phyloP scores from a whole-genome alignment of 2,113 vertebrate genomes.

The Elgaria multicarinata region DNA sequence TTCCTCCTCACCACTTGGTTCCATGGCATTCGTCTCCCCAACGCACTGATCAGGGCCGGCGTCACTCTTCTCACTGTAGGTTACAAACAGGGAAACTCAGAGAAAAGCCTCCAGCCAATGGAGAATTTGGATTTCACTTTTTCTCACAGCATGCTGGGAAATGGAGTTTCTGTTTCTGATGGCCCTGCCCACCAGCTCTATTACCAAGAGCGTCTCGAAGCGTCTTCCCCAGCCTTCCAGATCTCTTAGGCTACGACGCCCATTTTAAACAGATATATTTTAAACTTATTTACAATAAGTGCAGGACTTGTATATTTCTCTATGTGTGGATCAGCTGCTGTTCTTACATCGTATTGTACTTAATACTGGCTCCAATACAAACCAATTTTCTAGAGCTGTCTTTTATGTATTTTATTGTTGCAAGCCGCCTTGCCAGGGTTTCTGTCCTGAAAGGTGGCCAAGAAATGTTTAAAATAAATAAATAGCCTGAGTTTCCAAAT shows the following conservation, averaged over 20 bases:
- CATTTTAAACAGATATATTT: no score
- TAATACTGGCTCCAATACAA: not conserved
- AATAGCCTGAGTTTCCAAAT: not conserved
- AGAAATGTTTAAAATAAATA: no score
- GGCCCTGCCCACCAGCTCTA: no score
- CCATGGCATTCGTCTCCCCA: constrained; percentile 39
- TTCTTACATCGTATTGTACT: not conserved
- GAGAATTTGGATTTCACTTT: not conserved
- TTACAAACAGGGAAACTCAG: not conserved
- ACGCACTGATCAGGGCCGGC: not conserved
- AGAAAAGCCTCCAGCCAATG: constrained; percentile 7
- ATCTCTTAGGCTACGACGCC: no score
- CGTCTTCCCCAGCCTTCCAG: no score
- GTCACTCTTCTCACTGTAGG: not conserved
- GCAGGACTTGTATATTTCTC: not conserved
- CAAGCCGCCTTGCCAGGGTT: no score
- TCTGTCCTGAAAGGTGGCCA: no score
- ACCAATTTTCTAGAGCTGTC: not conserved
- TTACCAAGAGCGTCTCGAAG: not conserved
- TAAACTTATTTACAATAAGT: not conserved
- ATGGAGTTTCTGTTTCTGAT: not conserved
- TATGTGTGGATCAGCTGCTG: not conserved
- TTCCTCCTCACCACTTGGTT: constrained; percentile 41
- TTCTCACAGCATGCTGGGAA: constrained; percentile 25
- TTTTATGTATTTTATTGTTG: no score